These are phyloP conservation scores for Epsilonema sp. DNA, from an alignment of 2,888 invertebrate species.

Conservation along the genomic window DNA sequence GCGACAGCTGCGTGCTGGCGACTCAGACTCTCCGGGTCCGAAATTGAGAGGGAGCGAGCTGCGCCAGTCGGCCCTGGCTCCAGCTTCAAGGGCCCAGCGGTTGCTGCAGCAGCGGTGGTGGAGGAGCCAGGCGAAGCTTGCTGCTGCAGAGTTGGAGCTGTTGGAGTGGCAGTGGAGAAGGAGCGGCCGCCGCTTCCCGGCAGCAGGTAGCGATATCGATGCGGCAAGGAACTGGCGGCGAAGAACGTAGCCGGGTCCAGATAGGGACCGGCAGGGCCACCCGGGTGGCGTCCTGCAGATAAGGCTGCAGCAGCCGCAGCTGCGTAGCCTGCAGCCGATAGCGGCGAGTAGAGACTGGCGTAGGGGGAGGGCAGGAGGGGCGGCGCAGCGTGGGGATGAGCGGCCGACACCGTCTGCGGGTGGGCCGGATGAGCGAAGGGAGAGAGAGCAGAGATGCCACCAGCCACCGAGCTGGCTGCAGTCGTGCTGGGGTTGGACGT, in stretches of 20 bases:
- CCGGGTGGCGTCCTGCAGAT: background rate
- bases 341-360: background rate
- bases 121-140: background rate
- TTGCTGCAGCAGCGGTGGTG: no score
- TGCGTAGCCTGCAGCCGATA: background rate
- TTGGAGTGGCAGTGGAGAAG: background rate
- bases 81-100: no score
- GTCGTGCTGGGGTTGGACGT: no score
- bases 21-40: background rate
- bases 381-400: background rate
- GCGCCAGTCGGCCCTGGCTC: no score
- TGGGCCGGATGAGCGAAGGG: no score
- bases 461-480: no score
- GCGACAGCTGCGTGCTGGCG: no score
- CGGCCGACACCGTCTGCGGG: no score
- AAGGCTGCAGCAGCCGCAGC: background rate
- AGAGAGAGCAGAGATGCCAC: no score
- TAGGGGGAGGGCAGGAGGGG: background rate
- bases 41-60: background rate
- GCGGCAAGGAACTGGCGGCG: background rate
- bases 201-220: background rate
- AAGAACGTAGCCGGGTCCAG: background rate
- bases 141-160: no score
- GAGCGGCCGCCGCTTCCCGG: no score
- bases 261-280: background rate